Evolutionary conservation across 1,140 invertebrate species (phyloP).

Genomic region (Wiebesia pumilae): DNA sequence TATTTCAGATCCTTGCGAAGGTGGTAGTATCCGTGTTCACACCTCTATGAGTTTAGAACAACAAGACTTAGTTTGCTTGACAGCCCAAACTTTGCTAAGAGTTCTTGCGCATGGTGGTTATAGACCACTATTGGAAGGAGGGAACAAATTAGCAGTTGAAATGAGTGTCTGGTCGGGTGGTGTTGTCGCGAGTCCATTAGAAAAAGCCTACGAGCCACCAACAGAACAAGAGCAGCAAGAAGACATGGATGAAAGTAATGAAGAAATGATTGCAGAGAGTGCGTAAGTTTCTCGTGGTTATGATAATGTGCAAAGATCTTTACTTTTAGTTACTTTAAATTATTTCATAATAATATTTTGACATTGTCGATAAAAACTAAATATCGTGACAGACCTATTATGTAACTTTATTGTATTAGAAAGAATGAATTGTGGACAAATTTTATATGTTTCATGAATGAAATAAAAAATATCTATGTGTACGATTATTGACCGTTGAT

Average conservation of each 20-base stretch:
- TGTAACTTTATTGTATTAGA: constrained; percentile 22
- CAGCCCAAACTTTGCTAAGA: constrained; percentile 89
- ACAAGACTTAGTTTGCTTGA: constrained; percentile 94
- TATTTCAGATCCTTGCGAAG: constrained; percentile 95
- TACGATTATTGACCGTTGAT: constrained; percentile 9
- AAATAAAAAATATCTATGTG: constrained; percentile 36
- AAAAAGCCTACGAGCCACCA: constrained; percentile 89
- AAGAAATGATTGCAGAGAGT: constrained; percentile 77
- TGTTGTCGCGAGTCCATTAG: constrained; percentile 93
- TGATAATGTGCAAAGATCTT: constrained; percentile 29
- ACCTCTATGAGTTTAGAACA: constrained; percentile 94
- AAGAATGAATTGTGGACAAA: constrained; percentile 23
- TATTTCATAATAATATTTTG: constrained; percentile 34
- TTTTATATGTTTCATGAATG: constrained; percentile 36
- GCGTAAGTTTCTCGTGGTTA: constrained; percentile 57
- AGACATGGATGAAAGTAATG: constrained; percentile 75
- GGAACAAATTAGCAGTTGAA: constrained; percentile 81
- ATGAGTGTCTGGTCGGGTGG: constrained; percentile 93
- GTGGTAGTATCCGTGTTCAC: constrained; percentile 91
- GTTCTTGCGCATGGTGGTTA: constrained; percentile 94
- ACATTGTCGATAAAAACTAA: constrained; percentile 36
- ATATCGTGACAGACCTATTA: constrained; percentile 15
- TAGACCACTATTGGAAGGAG: constrained; percentile 88
- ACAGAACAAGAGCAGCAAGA: constrained; percentile 78
- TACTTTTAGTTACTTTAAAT: constrained; percentile 16